Base-by-base conservation (phyloP, 2,888 invertebrate genomes). In the Germaria angustata region DNA sequence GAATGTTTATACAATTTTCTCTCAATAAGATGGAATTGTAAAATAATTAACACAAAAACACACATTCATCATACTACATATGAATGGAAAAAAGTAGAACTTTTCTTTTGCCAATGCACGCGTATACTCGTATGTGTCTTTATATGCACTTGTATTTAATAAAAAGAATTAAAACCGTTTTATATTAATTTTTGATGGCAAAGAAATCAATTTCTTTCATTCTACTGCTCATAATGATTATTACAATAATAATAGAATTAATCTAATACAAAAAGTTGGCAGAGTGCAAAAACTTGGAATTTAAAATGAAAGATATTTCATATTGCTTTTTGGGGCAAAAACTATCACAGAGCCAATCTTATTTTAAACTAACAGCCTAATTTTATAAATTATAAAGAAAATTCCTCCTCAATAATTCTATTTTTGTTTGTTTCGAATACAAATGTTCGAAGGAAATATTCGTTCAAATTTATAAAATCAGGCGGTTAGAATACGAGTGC, bases 21-120 rank as follows among this genome's bases (percentile, higher is more conserved):
- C 39, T 65, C 66, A 84, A 79, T 49, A 79, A 78, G 55, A 81
- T 65, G 79, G 24, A 81, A 71, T 78, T 71, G 71, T 75, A 76
- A 84, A 84, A 83, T 85, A 84, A 85, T 85, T 85, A 85, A 85
- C 84, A 84, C 85, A 83, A 77, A 84, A 80, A 84, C 84, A 84
- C 81, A 84, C 77, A 80, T 80, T 78, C 75, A 78, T 80, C 77
- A 79, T 68, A 57, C 44, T 51, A 46, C n/a, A 49, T 32, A 34
- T 22, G 11, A 73, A 34, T 17, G 7, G 13, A 6, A 22, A 28
- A 57, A 49, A 24, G 49, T 24, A 15, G 5, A 51, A n/a, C 15
- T 32, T 32, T 28, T 28, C n/a, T n/a, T n/a, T n/a, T n/a, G n/a
- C n/a, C n/a, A n/a, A n/a, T n/a, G n/a, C n/a, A n/a, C n/a, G n/a